These are phyloP conservation scores for Eira barbara DNA, from an alignment of 2,113 vertebrate genomes.

Conservation along the genomic window DNA sequence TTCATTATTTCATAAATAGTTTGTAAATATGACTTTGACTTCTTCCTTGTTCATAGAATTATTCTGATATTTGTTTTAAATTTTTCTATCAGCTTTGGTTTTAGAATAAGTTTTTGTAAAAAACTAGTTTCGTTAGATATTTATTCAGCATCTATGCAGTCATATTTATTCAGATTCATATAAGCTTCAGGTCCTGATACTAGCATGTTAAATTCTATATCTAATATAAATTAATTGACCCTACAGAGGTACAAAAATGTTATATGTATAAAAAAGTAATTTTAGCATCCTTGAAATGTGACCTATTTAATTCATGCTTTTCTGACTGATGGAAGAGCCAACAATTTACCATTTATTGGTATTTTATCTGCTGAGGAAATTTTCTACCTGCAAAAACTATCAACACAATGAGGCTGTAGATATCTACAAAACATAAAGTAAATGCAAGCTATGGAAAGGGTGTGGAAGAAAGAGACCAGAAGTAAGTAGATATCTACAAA, in stretches of 20 bases:
- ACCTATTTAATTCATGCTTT: not conserved
- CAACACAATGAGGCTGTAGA: not conserved
- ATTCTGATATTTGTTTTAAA: not conserved
- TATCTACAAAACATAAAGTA: not conserved
- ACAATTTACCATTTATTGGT: not conserved
- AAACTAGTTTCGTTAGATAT: not conserved
- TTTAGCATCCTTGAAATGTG: not conserved
- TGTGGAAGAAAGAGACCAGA: not conserved
- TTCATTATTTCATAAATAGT: not conserved
- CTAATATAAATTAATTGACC: not conserved
- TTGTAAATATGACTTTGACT: not conserved
- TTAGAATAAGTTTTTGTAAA: not conserved
- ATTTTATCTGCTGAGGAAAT: not conserved
- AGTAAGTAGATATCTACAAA: not conserved
- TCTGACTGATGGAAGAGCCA: not conserved
- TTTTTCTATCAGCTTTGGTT: not conserved
- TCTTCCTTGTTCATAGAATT: not conserved
- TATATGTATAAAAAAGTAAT: not conserved
- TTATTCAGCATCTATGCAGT: not conserved
- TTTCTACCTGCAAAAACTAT: not conserved
- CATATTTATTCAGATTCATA: not conserved
- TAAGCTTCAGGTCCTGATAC: not conserved
- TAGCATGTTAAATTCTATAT: not conserved
- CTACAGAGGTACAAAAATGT: not conserved
- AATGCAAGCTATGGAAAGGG: not conserved